phyloP scores from a whole-genome alignment of 2,888 invertebrate species.

The Lomographa bimaculata region DNA sequence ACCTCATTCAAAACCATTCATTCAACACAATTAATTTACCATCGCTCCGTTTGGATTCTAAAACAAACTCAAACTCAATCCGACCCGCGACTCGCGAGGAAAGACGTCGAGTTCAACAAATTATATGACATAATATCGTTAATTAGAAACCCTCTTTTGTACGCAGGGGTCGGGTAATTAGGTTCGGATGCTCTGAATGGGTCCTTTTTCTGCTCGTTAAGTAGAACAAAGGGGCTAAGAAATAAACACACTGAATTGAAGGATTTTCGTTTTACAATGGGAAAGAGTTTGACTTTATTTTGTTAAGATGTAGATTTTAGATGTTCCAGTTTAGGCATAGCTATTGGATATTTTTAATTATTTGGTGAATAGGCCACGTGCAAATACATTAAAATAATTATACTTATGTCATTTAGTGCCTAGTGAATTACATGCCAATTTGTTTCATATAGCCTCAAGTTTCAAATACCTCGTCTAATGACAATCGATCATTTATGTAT shows the following conservation, averaged over 20 bases:
- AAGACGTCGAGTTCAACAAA: constrained; percentile 79
- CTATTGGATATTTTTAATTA: too few relatives aligned
- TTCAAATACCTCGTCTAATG: too few relatives aligned
- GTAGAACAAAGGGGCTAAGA: constrained; percentile 78
- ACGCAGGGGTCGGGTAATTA: constrained; percentile 76
- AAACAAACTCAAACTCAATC: constrained; percentile 77
- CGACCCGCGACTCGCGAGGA: constrained; percentile 70
- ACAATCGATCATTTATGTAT: too few relatives aligned
- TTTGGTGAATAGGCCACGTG: too few relatives aligned
- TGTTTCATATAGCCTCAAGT: too few relatives aligned
- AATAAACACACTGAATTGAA: constrained; percentile 78
- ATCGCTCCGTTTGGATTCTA: constrained; percentile 55
- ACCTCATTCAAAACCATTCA: constrained; percentile 21
- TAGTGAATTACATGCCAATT: too few relatives aligned
- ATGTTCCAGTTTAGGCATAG: too few relatives aligned
- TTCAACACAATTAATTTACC: constrained; percentile 37
- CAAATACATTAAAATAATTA: too few relatives aligned
- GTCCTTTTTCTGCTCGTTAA: constrained; percentile 82
- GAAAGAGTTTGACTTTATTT: constrained; percentile 59
- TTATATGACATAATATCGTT: constrained; percentile 84
- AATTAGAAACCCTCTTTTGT: constrained; percentile 82
- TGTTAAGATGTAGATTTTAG: constrained; percentile 44
- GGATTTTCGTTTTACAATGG: constrained; percentile 71
- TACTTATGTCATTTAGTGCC: too few relatives aligned
- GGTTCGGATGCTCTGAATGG: constrained; percentile 81